Evolutionary conservation across 2,797 vertebrate genomes (phyloP), one percentile per base, ranked within the genome.

Genomic region (Phoebastria nigripes): DNA sequence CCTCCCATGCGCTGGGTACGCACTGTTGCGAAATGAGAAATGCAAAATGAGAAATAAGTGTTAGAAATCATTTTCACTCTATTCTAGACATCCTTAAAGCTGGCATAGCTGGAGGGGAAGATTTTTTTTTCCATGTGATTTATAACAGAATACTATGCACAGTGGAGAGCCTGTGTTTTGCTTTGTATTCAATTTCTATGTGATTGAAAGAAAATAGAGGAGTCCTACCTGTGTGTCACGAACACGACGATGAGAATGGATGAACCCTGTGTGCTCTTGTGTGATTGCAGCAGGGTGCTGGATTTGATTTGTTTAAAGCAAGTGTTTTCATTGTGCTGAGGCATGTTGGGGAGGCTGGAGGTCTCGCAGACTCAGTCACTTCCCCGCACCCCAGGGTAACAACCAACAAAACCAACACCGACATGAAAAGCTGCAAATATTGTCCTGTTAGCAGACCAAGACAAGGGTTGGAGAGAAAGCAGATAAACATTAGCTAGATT

Each of bases 201-300:
- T 63, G 13, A 76, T 26, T 87, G 62, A 13, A 47, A 70, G 77
- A 35, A 84, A 93, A 96, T 62, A 42, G 62, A 88, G 39, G 44
- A 46, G 31, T 15, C 39, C 29, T 42, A 41, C 72, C 51, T 35
- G 67, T 20, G n/a, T 89, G 70, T 79, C 79, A 83, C 6, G n/a
- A 74, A 62, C 35, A 20, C 4, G 0, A 7, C 1, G 2, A 22
- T 0, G 37, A 11, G 51, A 52, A 41, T 2, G 4, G 77, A 17
- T 78, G 91, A 81, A 44, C 35, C n/a, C 46, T 12, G 69, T 17
- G 17, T 31, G 33, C 66, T 83, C 42, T 25, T n/a, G 62, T 17
- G 33, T 19, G 42, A 24, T 5, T 25, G 41, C 72, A 24, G 80
- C 76, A 20, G 62, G 72, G 17, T 8, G 62, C 56, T 71, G 58